Evolutionary conservation across 1,140 invertebrate species (phyloP).

Genomic region (Caerostris extrusa): DNA sequence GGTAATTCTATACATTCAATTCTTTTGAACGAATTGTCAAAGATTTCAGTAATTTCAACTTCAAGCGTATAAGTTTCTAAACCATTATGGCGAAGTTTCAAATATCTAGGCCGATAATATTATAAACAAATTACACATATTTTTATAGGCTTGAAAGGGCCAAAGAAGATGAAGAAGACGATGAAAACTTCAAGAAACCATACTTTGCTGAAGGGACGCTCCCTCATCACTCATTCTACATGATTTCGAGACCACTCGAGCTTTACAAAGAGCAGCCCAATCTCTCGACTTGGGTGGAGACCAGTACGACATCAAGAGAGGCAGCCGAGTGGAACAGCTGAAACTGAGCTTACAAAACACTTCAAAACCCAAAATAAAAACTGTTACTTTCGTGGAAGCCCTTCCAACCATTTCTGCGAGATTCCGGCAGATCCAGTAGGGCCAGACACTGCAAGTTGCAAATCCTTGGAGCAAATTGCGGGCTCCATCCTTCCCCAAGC

Average conservation of each 20-base stretch:
- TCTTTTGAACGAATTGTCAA: no score
- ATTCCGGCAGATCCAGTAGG: not conserved
- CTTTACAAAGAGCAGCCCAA: constrained; percentile 36
- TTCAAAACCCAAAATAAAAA: constrained; percentile 53
- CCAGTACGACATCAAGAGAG: constrained; percentile 43
- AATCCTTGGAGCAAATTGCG: constrained; percentile 22
- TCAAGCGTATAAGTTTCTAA: no score
- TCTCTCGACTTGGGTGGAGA: constrained; percentile 67
- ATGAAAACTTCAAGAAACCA: constrained; percentile 63
- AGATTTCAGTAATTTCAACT: no score
- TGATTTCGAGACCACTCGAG: constrained; percentile 48
- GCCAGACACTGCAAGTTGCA: not conserved
- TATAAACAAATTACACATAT: no score
- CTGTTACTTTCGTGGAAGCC: constrained; percentile 61
- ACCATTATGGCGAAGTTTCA: no score
- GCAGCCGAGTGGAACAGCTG: not conserved
- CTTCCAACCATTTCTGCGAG: constrained; percentile 55
- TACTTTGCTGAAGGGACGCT: constrained; percentile 66
- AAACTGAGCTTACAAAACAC: constrained; percentile 43
- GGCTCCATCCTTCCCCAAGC: not conserved
- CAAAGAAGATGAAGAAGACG: constrained; percentile 63
- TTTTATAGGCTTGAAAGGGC: not conserved
- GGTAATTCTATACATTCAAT: no score
- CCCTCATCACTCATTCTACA: constrained; percentile 66
- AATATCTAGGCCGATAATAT: no score